Evolutionary conservation across 1,140 invertebrate genomes (phyloP).

Genomic region (Leptonema lineaticorne): DNA sequence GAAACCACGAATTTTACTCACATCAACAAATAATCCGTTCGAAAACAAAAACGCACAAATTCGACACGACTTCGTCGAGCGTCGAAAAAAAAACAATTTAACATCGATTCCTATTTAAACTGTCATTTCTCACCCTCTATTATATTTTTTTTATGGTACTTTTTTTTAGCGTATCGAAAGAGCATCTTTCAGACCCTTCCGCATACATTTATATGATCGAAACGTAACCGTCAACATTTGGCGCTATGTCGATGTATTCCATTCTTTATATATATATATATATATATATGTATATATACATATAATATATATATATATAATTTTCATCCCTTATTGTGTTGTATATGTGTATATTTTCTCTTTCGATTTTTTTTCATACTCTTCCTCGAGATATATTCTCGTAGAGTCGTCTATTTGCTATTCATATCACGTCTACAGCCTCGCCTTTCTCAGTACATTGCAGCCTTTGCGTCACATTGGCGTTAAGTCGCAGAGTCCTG

Average conservation of each 20-base stretch:
- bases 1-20: too few species aligned
- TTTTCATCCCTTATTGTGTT: too few species aligned
- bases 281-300: neutral
- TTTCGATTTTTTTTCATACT: neutral
- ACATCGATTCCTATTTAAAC: too few species aligned
- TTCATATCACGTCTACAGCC: neutral
- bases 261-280: neutral
- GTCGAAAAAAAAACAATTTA: too few species aligned
- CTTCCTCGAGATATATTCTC: neutral
- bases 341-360: too few species aligned
- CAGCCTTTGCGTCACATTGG: constrained; percentile 9
- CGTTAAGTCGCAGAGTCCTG: constrained; percentile 1
- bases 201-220: neutral
- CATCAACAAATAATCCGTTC: too few species aligned
- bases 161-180: too few species aligned
- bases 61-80: too few species aligned
- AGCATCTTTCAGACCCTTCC: neutral
- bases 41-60: too few species aligned
- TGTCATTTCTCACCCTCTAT: too few species aligned
- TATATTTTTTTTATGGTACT: too few species aligned
- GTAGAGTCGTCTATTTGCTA: constrained; percentile 1
- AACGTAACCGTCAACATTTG: neutral
- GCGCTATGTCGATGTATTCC: neutral
- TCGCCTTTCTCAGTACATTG: neutral
- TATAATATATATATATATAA: neutral